Evolutionary conservation across 2,797 vertebrate species (phyloP), one percentile per base, ranked within the genome.

Genomic region (Eupleurogrammus muticus): DNA sequence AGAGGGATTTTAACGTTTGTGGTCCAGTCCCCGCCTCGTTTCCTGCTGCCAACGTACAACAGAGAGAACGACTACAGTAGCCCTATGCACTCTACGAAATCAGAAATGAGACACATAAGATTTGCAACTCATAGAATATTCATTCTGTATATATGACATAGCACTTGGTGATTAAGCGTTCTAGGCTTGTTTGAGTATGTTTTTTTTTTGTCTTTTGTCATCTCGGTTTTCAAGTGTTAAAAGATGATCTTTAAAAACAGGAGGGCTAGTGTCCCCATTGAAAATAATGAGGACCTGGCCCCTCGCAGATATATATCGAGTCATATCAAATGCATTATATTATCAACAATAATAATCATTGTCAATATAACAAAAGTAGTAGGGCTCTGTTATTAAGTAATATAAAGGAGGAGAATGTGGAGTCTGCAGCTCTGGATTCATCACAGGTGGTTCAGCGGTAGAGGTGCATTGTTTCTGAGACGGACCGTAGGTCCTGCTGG

Each of bases 251-350:
- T 80, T 82, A 81, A 71, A 88, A 84, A 87, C 23, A 16, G 60
- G 38, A 61, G 63, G 88, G 81, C 70, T 54, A 90, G 93, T 82
- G 87, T 95, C 93, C 96, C 96, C 97, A 98, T 97, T 97, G 94
- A 97, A 97, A 98, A 97, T 97, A 97, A 97, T 97, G 97, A 97
- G 96, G 95, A 96, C 87, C 87, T 76, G 64, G 75, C 75, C 73
- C 21, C 32, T 52, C 53, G 64, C 58, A 70, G 73, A 75, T 72
- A 70, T 49, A 79, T 66, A 83, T 75, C 34, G 50, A 88, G 81
- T 89, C 71, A 88, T 86, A 89, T 82, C 84, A 89, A 87, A 87
- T 70, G 75, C 75, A 86, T 86, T 75, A 80, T 83, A 28, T 77
- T 76, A 79, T 66, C 73, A 86, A 82, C 60, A 74, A 82, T 75